Evolutionary conservation across 2,888 invertebrate genomes (phyloP), one percentile per base, ranked within the genome.

Genomic region (Spilarctia lutea): DNA sequence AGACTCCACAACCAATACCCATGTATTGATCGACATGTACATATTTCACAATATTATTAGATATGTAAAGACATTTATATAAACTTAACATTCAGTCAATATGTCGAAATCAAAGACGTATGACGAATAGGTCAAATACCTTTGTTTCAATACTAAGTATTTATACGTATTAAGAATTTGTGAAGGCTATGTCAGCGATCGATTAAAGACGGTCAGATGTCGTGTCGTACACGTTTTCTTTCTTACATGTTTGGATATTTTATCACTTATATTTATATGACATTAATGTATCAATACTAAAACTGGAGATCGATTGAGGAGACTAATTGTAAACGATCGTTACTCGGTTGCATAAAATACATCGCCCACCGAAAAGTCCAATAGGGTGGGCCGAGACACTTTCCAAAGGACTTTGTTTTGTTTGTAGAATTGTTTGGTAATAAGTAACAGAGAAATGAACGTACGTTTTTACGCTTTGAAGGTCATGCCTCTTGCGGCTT

Each of bases 41-140:
- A n/a, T n/a, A 66, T 69, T 73, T 33, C 67, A 73, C 35, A 27
- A 48, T 42, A 39, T 66, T 42, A 70, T 66, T 27, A 66, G 33
- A 27, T 6, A 70, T 66, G 39, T 39, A 65, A 39, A 70, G 7
- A 18, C 35, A 35, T 39, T 65, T 52, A 65, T 48, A 73, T 24
- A 16, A 39, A 39, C 39, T 33, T 74, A 70, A 70, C 69, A 70
- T 66, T 70, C 42, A 56, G 56, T 70, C 63, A 73, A 68, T 48
- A 63, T 73, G 68, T 69, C 30, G 39, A 68, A 42, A 65, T 65
- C n/a, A 63, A 30, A n/a, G 35, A 68, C 48, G 20, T 35, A 63
- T 68, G 65, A 52, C 10, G 24, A 24, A 8, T 73, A 69, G 73
- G 48, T 69, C 48, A 65, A 69, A 69, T 73, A 39, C 68, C n/a